Conservation (phyloP, 2,113 vertebrate genomes). For the Mustelus asterias region DNA sequence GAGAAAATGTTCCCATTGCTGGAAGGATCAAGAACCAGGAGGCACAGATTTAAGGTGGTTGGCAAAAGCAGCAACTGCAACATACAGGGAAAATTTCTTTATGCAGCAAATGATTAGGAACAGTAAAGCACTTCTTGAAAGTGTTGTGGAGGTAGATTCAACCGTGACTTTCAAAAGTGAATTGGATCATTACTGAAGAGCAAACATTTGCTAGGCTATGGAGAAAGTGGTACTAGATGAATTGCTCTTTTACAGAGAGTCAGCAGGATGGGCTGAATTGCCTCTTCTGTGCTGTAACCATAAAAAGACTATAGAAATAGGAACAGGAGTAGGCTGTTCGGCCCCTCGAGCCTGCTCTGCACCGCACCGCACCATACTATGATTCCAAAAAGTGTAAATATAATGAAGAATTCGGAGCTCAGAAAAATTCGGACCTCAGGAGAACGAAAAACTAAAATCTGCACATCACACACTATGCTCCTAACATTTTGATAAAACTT, state of each 20-base stretch:
- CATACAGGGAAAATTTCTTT: no score
- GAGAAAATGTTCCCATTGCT: background rate
- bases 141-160: background rate
- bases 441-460: background rate
- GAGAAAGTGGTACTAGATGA: background rate
- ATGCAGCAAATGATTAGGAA: no score
- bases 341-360: no score
- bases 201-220: background rate
- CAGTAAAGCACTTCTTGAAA: no score
- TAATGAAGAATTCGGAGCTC: background rate
- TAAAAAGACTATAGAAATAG: no score
- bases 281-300: background rate
- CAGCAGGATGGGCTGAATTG: background rate
- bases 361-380: background rate
- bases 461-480: background rate
- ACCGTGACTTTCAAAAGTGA: background rate
- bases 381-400: background rate
- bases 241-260: background rate
- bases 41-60: background rate
- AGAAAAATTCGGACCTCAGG: background rate
- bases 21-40: background rate
- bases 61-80: background rate
- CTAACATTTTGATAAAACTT: background rate
- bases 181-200: background rate
- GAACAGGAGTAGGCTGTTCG: no score